Conservation (phyloP, 2,888 invertebrate genomes). For the Drosophila maculinotata region DNA sequence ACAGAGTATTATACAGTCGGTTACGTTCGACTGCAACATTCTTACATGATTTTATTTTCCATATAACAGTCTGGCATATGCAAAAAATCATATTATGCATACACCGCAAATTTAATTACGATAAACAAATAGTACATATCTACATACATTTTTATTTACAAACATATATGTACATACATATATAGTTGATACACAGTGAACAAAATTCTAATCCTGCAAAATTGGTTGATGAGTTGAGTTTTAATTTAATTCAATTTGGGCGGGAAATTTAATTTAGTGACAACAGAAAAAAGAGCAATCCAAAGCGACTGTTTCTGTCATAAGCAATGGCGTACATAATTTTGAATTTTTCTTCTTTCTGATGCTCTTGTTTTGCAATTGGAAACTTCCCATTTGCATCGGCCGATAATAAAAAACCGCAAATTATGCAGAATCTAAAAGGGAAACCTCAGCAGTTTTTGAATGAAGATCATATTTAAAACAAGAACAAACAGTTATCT, state of each 20-base stretch:
- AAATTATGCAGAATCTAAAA: not conserved
- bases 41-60: constrained; percentile 1
- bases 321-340: not conserved
- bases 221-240: no score
- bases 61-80: constrained; percentile 11
- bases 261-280: no score
- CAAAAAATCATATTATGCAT: constrained; percentile 12
- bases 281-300: no score
- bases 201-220: not conserved
- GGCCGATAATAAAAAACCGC: constrained; percentile 1
- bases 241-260: no score
- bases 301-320: not conserved
- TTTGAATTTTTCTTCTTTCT: not conserved
- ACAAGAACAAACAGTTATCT: not conserved
- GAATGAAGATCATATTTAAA: not conserved
- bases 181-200: not conserved
- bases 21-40: not conserved
- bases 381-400: constrained; percentile 11
- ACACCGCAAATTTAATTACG: constrained; percentile 10
- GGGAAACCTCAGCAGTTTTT: not conserved
- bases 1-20: not conserved
- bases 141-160: not conserved
- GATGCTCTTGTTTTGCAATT: constrained; percentile 17
- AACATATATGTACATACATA: not conserved
- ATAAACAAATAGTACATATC: not conserved